Base-by-base conservation (phyloP, 2,797 vertebrate genomes). In the Chrysolophus pictus region DNA sequence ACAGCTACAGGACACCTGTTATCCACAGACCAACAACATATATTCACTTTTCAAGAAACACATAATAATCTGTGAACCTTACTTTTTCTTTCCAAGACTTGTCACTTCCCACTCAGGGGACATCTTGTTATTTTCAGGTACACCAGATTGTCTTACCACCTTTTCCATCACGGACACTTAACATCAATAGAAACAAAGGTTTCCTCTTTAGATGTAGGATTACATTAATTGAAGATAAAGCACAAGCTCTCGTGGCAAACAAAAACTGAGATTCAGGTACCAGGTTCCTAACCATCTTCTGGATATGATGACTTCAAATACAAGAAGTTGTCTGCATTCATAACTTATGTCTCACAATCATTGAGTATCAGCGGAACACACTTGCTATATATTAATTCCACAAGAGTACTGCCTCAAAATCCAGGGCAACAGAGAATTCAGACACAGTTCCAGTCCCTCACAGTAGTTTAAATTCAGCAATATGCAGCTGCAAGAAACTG, bases 161-260 rank as follows among this genome's bases (percentile, higher is more conserved):
- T 91, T 68, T 84, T 92, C 35, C 60, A 93, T 67, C 93, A 87
- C 82, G 84, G 82, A 91, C 60, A 83, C 24, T 37, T 63, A 89
- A 87, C 62, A 82, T 87, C 51, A 93, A 33, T 2, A 80, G 56
- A 89, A 73, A 73, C 60, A 76, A 85, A 73, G 21, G 14, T 53
- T 77, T 53, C 53, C 53, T 77, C 75, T 78, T 77, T 28, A 81
- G 55, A 84, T 87, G 81, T 21, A 77, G 87, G 42, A 87, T 76
- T 84, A 81, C 35, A 71, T 58, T 74, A 88, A 53, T 2, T 80
- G 76, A 92, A 88, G 47, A 77, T 68, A 82, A 83, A 93, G 74
- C 14, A 51, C 42, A 73, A 55, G 18, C 4, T 70, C 68, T 31
- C 47, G 11, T 10, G 13, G 26, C 46, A 87, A 91, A 85, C 18